A percentile compares a stretch with the other conserved stretches of the same genome.
Conservation (phyloP, 2,797 vertebrate species). For the Myotis pilosus region DNA sequence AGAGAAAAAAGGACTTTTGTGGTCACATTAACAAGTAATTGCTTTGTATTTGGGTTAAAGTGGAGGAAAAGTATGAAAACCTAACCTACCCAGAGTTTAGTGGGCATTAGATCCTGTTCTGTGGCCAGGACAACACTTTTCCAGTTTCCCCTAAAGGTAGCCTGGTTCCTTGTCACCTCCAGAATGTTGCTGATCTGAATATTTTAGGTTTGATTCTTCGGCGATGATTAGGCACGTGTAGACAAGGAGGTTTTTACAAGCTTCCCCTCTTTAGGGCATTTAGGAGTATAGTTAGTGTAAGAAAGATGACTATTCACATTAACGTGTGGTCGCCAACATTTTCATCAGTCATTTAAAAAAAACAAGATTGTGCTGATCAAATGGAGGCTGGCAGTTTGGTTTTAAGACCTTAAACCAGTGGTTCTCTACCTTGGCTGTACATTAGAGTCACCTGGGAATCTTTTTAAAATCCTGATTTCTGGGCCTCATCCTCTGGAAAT, state of each 20-base stretch:
- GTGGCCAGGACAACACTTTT: neutral
- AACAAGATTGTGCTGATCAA: neutral
- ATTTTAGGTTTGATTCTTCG: neutral
- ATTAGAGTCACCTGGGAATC: too few species aligned
- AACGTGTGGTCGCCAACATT: neutral
- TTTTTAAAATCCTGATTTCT: too few species aligned
- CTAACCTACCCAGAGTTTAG: neutral
- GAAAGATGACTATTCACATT: neutral
- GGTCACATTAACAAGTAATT: neutral
- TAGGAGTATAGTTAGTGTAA: neutral
- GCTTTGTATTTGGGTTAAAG: neutral
- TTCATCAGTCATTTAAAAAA: neutral
- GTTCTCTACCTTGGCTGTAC: too few species aligned
- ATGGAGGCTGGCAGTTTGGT: neutral
- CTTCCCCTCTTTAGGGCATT: neutral
- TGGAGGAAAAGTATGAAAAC: neutral
- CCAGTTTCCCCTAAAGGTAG: neutral
- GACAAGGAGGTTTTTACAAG: neutral
- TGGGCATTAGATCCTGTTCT: neutral
- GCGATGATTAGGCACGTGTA: neutral
- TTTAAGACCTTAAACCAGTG: neutral
- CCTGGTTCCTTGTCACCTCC: neutral
- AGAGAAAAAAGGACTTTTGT: slow-evolving; percentile 8
- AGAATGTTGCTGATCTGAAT: neutral
- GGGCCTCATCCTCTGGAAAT: too few species aligned